phyloP scores from a whole-genome alignment of 2,888 invertebrate genomes.

The Zygothrica quintamaculata region DNA sequence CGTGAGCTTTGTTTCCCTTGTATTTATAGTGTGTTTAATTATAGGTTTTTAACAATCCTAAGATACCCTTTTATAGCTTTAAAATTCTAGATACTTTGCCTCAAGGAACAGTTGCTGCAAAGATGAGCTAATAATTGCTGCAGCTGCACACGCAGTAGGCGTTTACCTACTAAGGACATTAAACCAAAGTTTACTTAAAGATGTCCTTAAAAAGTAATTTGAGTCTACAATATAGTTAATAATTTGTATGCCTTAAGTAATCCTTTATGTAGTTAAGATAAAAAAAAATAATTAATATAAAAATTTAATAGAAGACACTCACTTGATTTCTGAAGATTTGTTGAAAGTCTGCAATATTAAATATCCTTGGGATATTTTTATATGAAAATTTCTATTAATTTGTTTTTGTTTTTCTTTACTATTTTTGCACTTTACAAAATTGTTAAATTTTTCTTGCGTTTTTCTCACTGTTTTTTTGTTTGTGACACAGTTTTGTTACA shows the following conservation, averaged over 20 bases:
- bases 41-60: constrained; percentile 20
- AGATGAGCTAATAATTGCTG: constrained; percentile 44
- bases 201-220: no score
- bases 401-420: no score
- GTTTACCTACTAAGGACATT: no score
- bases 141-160: no score
- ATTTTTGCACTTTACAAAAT: constrained; percentile 32
- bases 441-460: constrained; percentile 34
- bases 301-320: no score
- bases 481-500: constrained; percentile 28
- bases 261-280: neutral
- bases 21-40: constrained; percentile 52
- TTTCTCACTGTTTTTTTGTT: constrained; percentile 57
- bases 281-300: no score
- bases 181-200: no score
- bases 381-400: constrained; percentile 5
- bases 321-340: constrained; percentile 52
- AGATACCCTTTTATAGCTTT: constrained; percentile 27
- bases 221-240: no score
- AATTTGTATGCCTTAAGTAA: no score
- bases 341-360: constrained; percentile 50
- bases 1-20: constrained; percentile 29
- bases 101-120: no score
- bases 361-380: constrained; percentile 62
- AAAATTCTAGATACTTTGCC: no score